phyloP scores from a whole-genome alignment of 2,797 vertebrate genomes.

The Pygocentrus nattereri region DNA sequence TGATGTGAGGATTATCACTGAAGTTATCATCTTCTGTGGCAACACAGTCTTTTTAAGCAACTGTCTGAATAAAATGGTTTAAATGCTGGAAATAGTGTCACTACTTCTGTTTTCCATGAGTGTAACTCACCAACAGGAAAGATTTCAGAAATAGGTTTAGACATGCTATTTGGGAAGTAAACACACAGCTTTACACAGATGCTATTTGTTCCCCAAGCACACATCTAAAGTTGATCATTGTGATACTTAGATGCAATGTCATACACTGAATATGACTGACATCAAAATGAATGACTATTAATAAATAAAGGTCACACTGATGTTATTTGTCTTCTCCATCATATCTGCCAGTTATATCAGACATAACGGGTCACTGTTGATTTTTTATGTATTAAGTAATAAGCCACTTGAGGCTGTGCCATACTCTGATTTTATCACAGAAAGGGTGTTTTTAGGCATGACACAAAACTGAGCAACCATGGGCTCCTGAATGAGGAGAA shows the following conservation, averaged over 20 bases:
- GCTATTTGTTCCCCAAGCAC: neutral
- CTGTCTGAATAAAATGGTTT: constrained; percentile 23
- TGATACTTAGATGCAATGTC: neutral
- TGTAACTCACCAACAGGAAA: constrained; percentile 31
- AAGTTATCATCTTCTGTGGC: constrained; percentile 48
- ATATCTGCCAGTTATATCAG: too few relatives aligned
- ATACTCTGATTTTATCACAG: too few relatives aligned
- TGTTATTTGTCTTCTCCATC: too few relatives aligned
- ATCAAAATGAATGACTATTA: neutral
- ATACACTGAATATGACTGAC: neutral
- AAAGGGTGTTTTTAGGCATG: too few relatives aligned
- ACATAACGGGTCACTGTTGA: too few relatives aligned
- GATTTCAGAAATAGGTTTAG: constrained; percentile 20
- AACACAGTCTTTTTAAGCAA: constrained; percentile 13
- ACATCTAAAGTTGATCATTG: neutral
- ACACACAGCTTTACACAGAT: neutral
- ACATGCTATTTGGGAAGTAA: neutral
- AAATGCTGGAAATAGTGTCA: constrained; percentile 32
- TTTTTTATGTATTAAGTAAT: too few relatives aligned
- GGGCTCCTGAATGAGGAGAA: too few relatives aligned
- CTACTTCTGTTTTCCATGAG: constrained; percentile 55
- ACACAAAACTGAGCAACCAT: too few relatives aligned
- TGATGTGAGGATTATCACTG: constrained; percentile 31
- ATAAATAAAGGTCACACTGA: too few relatives aligned
- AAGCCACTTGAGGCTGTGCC: too few relatives aligned